Evolutionary conservation across 2,888 invertebrate genomes (phyloP).

Genomic region (Helleia helle): DNA sequence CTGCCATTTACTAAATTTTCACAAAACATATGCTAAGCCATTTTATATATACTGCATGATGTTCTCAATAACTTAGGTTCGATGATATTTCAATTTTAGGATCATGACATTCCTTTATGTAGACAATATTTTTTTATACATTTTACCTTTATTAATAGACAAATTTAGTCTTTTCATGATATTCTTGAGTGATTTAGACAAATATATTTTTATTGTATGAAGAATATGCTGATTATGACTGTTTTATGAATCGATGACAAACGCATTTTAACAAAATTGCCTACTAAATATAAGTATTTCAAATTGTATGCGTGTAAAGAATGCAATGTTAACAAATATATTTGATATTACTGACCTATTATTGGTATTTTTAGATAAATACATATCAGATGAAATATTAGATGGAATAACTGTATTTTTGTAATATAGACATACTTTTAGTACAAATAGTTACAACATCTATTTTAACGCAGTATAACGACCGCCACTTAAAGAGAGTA

Average conservation of each 20-base stretch:
- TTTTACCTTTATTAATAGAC: too few species aligned
- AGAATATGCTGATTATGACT: not conserved
- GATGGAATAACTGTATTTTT: constrained; percentile 2
- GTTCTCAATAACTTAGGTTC: not conserved
- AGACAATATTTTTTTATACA: constrained; percentile 23
- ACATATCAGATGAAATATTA: constrained; percentile 6
- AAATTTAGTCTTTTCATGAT: too few species aligned
- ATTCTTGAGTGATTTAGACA: too few species aligned
- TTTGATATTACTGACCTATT: not conserved
- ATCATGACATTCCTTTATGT: constrained; percentile 41
- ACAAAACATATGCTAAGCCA: constrained; percentile 17
- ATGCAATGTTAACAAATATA: not conserved
- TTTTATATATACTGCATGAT: constrained; percentile 3
- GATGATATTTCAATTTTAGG: constrained; percentile 1
- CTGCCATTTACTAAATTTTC: constrained; percentile 16
- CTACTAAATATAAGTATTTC: too few species aligned
- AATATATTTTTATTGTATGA: constrained; percentile 2
- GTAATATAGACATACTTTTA: too few species aligned
- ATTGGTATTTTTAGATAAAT: not conserved
- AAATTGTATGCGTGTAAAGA: not conserved
- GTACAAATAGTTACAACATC: too few species aligned
- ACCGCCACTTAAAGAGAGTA: too few species aligned
- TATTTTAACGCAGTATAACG: too few species aligned
- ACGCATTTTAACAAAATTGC: constrained; percentile 1
- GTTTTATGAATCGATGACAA: too few species aligned